Evolutionary conservation across 2,113 vertebrate species (phyloP), one percentile per base, ranked within the genome.

Genomic region (Phylloscopus whistleri): DNA sequence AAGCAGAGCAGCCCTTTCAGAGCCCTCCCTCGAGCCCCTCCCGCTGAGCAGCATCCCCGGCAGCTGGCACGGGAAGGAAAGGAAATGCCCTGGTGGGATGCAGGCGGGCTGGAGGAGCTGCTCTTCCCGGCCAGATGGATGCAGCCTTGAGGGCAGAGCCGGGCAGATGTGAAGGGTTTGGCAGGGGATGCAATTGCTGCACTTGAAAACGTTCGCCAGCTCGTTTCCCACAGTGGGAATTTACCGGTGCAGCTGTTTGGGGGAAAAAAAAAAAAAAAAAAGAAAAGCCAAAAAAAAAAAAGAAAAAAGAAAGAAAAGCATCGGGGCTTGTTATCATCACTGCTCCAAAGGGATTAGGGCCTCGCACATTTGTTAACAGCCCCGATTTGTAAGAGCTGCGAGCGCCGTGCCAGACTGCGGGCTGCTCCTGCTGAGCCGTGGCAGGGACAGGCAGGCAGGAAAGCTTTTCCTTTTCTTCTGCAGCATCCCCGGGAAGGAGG

Each of bases 31-130:
- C 10, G 0, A 81, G 72, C 83, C 63, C 88, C 84, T 77, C 76
- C 92, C 86, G 19, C 92, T 70, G 89, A 90, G 86, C 83, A 92
- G 88, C 91, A 72, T 68, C 91, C 68, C 89, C 37, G 87, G 93
- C 94, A 96, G 94, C 93, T 95, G 96, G 94, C 89, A 3, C 89
- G 94, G 96, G 94, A 97, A 95, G 89, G 93, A 95, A 97, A 95
- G 89, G 93, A 95, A 93, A 95, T 94, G 89, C 91, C 94, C 95
- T 84, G 60, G 89, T 91, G 91, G 84, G 87, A 83, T 39, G 72
- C 90, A 62, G 87, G 82, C 70, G 52, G 92, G 67, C 86, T 93
- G 90, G 85, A 95, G 95, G 91, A 94, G 60, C 94, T 93, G 95
- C 95, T 92, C 49, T 84, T 97, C 84, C 77, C 2, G 1, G 89